Base-by-base conservation (phyloP, 2,888 invertebrate species). In the Chesias legatella region DNA sequence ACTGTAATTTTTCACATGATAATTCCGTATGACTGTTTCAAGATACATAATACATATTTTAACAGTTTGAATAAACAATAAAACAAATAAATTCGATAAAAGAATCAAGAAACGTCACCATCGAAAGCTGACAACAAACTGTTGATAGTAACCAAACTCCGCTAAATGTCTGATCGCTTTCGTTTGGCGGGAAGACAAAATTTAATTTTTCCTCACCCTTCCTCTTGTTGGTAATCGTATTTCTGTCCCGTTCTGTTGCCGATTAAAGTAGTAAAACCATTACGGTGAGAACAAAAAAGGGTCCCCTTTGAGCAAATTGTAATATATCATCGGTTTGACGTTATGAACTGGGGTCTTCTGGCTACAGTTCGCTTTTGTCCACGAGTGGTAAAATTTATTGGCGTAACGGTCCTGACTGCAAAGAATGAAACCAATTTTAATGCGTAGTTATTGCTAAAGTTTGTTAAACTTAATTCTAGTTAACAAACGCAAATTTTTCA, bases 241-340 rank as follows among this genome's bases (percentile, higher is more conserved):
- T 44, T 41, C 32, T 33, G 26, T 64, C 63, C 63, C 61, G 62
- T 57, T 64, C 56, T 43, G 45, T 59, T 68, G 75, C 72, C 85
- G 85, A 86, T 86, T 84, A 82, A 80, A 80, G 72, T 79, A 80
- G 72, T 79, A 74, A 79, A 81, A 79, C 86, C 85, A 88, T 88
- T 88, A 86, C 79, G 65, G 53, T 54, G 78, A 83, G 86, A 86
- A 88, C 88, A 88, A 88, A 88, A 86, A 88, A 88, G 72, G 85
- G 86, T 82, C 84, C 88, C 88, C 88, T 85, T 81, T 82, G 79
- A 83, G 69, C 74, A 84, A 86, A 85, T 84, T 61, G 86, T 81
- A 81, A 88, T 88, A 82, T 84, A 88, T 88, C 88, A 88, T 88
- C 83, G 77, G 64, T 70, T 73, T 88, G 86, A 86, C 88, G 75